Base-by-base conservation (phyloP, 2,797 vertebrate species). In the Sebastes umbrosus region DNA sequence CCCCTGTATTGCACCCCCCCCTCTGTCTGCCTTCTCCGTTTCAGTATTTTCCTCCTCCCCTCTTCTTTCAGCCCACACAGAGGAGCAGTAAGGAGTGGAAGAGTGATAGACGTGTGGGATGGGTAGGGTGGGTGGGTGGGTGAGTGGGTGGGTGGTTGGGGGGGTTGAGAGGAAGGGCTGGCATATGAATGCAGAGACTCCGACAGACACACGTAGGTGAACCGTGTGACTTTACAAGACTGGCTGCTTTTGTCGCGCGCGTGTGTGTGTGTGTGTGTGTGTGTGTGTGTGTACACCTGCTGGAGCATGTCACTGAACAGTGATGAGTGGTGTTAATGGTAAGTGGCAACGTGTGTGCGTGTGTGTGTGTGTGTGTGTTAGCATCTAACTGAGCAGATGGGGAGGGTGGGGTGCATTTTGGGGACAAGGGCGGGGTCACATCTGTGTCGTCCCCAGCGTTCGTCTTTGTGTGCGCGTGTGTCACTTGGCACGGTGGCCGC, bases 381-480 rank as follows among this genome's bases (percentile, higher is more conserved):
- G 90, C 75, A 90, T 88, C 84, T 91, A 87, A 92, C 75, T 75
- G 88, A 92, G 89, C 90, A 92, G 93, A 93, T 93, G 90, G 91
- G 82, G 77, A 81, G 79, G 85, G 83, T 81, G 77, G 88, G 84
- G 92, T 89, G 87, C 79, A 80, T 88, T 90, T 88, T 77, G 73
- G 83, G 88, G 90, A 92, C 88, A 84, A 85, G 91, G 88, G 92
- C 83, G 82, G 89, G 90, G 90, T 93, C 92, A 93, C 92, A 92
- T 93, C 91, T 93, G 92, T 87, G 92, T 89, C 69, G 67, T 90
- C 88, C 79, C 83, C 75, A 5, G 62, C 31, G 55, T 89, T 86
- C 69, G 79, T 88, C 73, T 84, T 67, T 80, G 71, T 66, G 73
- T 64, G 67, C 32, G 14, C 69, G 75, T 58, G 82, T 67, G 36